Percentiles rank a stretch among this genome's conserved stretches.
Evolutionary conservation across 30 jellyfish, hydroid and myxozoan genomes (phyloP).

Genomic region (Aurelia aurita complex sp. Pacific): DNA sequence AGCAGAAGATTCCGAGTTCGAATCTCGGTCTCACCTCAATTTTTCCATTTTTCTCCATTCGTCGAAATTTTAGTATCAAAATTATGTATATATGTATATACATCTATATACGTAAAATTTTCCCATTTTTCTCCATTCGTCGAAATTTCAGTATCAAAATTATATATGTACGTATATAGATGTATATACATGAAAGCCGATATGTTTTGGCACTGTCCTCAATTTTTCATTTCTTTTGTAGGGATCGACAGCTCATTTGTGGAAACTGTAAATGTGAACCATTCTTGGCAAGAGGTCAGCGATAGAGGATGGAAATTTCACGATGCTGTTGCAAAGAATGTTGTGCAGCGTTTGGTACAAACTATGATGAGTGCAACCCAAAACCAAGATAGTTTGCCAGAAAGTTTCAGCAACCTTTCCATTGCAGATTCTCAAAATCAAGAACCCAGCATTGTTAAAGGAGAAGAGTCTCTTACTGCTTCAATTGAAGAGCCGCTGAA

Average conservation of each 20-base stretch:
- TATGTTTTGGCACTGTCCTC: too few relatives aligned
- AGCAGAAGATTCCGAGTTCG: too few relatives aligned
- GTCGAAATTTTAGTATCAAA: too few relatives aligned
- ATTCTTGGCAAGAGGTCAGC: conserved; percentile 31
- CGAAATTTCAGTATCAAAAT: too few relatives aligned
- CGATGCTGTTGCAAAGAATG: conserved; percentile 25
- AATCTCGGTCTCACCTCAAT: too few relatives aligned
- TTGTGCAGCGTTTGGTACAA: background rate
- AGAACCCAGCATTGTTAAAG: background rate
- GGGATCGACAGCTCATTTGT: conserved; percentile 52
- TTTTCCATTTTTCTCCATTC: too few relatives aligned
- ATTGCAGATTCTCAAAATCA: background rate
- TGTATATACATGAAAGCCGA: too few relatives aligned
- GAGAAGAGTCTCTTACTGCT: background rate
- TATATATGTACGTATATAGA: too few relatives aligned
- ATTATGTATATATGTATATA: too few relatives aligned
- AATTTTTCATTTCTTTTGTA: background rate
- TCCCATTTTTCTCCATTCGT: too few relatives aligned
- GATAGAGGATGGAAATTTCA: conserved; percentile 18
- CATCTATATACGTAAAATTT: too few relatives aligned
- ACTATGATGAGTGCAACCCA: background rate
- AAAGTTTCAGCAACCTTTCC: background rate
- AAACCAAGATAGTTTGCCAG: background rate
- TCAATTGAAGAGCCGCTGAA: conserved; percentile 38
- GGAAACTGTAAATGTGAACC: conserved; percentile 12